Conservation (phyloP, 2,888 invertebrate genomes). For the Plutella xylostella region DNA sequence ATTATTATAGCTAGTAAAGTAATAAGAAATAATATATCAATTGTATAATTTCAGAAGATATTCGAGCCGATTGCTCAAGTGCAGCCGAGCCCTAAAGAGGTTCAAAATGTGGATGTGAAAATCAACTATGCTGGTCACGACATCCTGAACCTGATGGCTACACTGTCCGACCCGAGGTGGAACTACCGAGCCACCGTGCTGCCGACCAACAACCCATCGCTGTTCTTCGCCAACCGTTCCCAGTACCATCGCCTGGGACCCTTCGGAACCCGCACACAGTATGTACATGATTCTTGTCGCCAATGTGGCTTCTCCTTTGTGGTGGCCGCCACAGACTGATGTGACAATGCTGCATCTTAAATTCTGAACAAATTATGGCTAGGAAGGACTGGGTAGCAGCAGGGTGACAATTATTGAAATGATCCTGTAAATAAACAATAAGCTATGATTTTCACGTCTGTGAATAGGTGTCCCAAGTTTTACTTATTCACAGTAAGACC, state of each 20-base stretch:
- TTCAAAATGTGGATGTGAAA: constrained; percentile 41
- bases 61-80: constrained; percentile 55
- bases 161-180: constrained; percentile 67
- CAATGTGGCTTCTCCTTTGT: constrained; percentile 64
- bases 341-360: constrained; percentile 35
- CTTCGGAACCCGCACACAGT: constrained; percentile 67
- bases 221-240: constrained; percentile 73
- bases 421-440: too few relatives aligned
- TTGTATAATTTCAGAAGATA: constrained; percentile 44
- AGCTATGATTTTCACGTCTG: too few relatives aligned
- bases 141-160: constrained; percentile 69
- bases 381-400: constrained; percentile 56
- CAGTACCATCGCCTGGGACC: constrained; percentile 71
- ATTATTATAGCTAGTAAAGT: too few relatives aligned
- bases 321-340: constrained; percentile 57
- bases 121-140: constrained; percentile 65
- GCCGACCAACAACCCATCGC: constrained; percentile 67
- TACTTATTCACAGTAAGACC: too few relatives aligned
- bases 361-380: constrained; percentile 44
- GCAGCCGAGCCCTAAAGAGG: constrained; percentile 52
- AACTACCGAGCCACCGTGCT: constrained; percentile 64
- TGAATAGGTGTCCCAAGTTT: too few relatives aligned
- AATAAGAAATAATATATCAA: too few relatives aligned
- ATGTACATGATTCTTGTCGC: constrained; percentile 65
- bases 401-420: too few relatives aligned